A percentile compares a stretch with the other conserved stretches of the same genome.
phyloP scores from a whole-genome alignment of 1,140 invertebrate genomes.

The Lysiphlebus fabarum region DNA sequence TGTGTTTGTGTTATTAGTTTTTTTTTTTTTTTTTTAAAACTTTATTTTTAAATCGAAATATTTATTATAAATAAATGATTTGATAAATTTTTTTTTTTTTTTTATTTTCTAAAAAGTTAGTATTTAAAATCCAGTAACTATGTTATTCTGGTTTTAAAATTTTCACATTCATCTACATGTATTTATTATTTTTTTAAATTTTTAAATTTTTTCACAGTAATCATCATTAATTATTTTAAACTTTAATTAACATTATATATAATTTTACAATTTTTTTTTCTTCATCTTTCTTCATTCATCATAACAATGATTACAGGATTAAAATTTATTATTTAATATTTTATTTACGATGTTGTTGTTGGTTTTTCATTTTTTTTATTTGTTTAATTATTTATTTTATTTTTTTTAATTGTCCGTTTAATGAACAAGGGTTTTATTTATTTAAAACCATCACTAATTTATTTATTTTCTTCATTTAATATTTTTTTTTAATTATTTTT shows the following conservation, averaged over 20 bases:
- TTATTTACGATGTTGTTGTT: constrained; percentile 11
- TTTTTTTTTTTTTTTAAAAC: too few relatives aligned
- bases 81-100: too few relatives aligned
- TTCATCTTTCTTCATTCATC: constrained; percentile 13
- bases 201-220: too few relatives aligned
- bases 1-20: too few relatives aligned
- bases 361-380: not conserved
- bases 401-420: constrained; percentile 6
- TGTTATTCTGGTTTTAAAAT: too few relatives aligned
- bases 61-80: too few relatives aligned
- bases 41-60: too few relatives aligned
- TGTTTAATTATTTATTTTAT: constrained; percentile 15
- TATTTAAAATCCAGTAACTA: too few relatives aligned
- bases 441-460: constrained; percentile 4
- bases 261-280: constrained; percentile 41
- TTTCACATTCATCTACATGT: too few relatives aligned
- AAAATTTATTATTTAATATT: constrained; percentile 13
- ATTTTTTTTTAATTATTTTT: constrained; percentile 9
- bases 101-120: too few relatives aligned
- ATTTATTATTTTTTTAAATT: too few relatives aligned
- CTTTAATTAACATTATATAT: constrained; percentile 47
- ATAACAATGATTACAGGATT: constrained; percentile 18
- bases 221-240: constrained; percentile 21
- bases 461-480: constrained; percentile 23
- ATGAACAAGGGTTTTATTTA: not conserved